These are phyloP conservation scores for Pomatostomus ruficeps DNA, from an alignment of 2,113 vertebrate species.

Conservation along the genomic window DNA sequence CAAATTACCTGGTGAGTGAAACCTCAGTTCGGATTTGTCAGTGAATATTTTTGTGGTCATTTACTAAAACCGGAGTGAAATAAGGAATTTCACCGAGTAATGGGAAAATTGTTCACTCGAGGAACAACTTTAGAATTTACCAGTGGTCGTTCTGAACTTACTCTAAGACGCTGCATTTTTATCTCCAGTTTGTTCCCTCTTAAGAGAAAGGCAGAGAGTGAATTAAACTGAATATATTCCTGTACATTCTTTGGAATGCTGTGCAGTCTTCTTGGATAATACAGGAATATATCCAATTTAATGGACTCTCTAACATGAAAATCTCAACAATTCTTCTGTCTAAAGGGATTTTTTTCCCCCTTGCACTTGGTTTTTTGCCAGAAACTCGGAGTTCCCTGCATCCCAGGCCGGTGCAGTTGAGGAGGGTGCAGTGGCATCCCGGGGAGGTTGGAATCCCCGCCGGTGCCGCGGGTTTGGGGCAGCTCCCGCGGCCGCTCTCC, in stretches of 20 bases:
- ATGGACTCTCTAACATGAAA: neutral
- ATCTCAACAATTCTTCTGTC: neutral
- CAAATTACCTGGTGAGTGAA: neutral
- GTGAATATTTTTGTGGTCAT: no score
- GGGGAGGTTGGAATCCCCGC: neutral
- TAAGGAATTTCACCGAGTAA: neutral
- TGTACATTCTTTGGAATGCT: no score
- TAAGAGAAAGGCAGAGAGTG: neutral
- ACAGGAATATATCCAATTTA: no score
- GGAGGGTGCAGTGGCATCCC: rapidly evolving
- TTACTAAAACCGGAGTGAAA: neutral
- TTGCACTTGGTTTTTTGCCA: rapidly evolving
- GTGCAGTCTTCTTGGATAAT: no score
- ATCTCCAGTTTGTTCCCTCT: neutral
- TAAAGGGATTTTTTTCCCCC: neutral
- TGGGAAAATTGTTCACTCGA: neutral
- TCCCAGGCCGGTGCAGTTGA: rapidly evolving
- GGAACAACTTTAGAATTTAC: neutral
- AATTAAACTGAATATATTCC: neutral
- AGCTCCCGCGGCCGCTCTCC: no score
- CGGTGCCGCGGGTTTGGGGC: no score
- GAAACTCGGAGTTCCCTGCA: neutral
- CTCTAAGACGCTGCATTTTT: neutral
- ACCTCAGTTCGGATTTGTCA: no score
- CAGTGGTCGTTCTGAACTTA: neutral